These are phyloP conservation scores for Nesidiocoris tenuis DNA, from an alignment of 2,888 invertebrate species.

Conservation along the genomic window DNA sequence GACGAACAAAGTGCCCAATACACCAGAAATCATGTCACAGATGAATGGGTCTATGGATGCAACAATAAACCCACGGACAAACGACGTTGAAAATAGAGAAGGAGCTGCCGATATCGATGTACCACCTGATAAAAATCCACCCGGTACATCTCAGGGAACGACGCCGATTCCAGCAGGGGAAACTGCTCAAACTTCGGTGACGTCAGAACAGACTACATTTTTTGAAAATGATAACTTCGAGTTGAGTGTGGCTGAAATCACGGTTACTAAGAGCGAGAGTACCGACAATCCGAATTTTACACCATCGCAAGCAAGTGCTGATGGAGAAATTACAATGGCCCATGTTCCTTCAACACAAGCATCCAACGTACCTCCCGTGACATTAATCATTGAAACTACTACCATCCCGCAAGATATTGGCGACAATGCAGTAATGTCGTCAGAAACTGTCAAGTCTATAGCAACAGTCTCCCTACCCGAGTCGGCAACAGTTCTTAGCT, in stretches of 20 bases:
- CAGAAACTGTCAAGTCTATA: constrained; percentile 4
- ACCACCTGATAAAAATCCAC: neutral
- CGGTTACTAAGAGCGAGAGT: constrained; percentile 10
- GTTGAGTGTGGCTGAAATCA: constrained; percentile 29
- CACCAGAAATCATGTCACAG: constrained; percentile 28
- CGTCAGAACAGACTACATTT: neutral
- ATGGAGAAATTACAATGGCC: neutral
- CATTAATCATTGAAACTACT: constrained; percentile 23
- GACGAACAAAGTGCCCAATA: constrained; percentile 38
- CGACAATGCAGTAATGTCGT: constrained; percentile 1
- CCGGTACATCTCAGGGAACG: neutral
- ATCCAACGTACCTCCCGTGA: neutral
- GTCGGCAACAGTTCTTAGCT: neutral
- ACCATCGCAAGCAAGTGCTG: neutral
- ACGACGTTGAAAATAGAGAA: constrained; percentile 19
- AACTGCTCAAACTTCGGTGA: neutral
- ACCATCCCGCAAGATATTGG: neutral
- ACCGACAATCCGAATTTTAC: constrained; percentile 21
- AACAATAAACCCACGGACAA: constrained; percentile 36
- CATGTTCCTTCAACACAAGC: neutral
- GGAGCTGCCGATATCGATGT: constrained; percentile 24
- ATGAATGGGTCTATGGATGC: constrained; percentile 24
- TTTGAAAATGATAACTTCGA: constrained; percentile 9
- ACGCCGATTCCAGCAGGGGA: neutral
- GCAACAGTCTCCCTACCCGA: neutral